phyloP scores from a whole-genome alignment of 2,797 vertebrate species.

The Fistularia tabacaria region DNA sequence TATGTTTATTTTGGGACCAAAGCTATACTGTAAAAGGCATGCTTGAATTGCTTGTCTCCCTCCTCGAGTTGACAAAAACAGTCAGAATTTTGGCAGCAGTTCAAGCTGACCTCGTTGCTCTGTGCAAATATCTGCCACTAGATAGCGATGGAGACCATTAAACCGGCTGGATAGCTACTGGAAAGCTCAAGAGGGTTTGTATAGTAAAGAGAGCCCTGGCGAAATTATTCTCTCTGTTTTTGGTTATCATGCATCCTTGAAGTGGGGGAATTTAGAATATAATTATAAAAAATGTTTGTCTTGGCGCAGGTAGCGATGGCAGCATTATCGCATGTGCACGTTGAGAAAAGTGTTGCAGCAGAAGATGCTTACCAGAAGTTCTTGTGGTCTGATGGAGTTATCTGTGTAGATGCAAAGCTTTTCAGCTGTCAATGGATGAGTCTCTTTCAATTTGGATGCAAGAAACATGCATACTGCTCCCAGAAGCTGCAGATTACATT shows the following conservation, averaged over 20 bases:
- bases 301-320: too few species aligned
- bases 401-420: conserved; percentile 98
- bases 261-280: too few species aligned
- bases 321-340: too few species aligned
- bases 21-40: conserved; percentile 63
- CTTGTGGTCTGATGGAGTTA: conserved; percentile 93
- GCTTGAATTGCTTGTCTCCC: conserved; percentile 58
- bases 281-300: too few species aligned
- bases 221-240: conserved; percentile 37
- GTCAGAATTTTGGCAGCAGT: conserved; percentile 71
- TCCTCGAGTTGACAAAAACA: conserved; percentile 63
- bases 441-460: conserved; percentile 99
- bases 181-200: conserved; percentile 41
- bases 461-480: conserved; percentile 99
- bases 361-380: conserved; percentile 88
- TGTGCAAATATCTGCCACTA: conserved; percentile 79
- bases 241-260: conserved; percentile 29
- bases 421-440: conserved; percentile 94
- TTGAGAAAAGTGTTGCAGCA: conserved; percentile 12
- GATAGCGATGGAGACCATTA: conserved; percentile 75
- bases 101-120: conserved; percentile 78
- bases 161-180: conserved; percentile 41
- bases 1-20: conserved; percentile 51
- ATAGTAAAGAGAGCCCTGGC: conserved; percentile 52
- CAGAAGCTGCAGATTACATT: conserved; percentile 93